These are phyloP conservation scores for Lethocerus indicus DNA, from an alignment of 1,140 invertebrate genomes.

Conservation along the genomic window DNA sequence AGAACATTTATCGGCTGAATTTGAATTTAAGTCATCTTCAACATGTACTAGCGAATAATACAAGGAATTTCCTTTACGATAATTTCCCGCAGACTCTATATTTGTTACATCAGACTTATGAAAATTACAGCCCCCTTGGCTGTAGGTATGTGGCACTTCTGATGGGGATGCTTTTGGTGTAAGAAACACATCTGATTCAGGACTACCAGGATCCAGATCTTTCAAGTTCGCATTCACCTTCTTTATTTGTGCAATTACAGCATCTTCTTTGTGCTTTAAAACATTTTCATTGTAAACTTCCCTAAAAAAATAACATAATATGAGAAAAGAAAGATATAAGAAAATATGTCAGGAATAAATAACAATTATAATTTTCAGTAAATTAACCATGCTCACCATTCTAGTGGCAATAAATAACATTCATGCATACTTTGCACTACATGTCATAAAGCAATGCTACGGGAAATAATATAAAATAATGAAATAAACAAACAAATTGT, in stretches of 20 bases:
- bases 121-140: neutral
- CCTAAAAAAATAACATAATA: conserved; percentile 13
- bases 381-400: neutral
- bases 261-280: conserved; percentile 15
- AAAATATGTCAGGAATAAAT: neutral
- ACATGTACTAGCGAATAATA: conserved; percentile 20
- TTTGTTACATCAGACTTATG: neutral
- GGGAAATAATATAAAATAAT: neutral
- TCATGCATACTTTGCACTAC: neutral
- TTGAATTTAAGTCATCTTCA: conserved; percentile 16
- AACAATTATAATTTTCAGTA: neutral
- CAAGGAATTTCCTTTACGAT: conserved; percentile 7
- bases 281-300: conserved; percentile 16
- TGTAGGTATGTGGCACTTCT: conserved; percentile 4
- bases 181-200: conserved; percentile 18
- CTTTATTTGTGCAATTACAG: conserved; percentile 13
- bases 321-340: neutral
- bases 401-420: neutral
- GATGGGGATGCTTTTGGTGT: conserved; percentile 17
- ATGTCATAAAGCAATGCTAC: neutral
- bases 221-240: conserved; percentile 7
- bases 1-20: conserved; percentile 1
- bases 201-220: conserved; percentile 9
- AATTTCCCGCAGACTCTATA: neutral
- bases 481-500: neutral